These are phyloP conservation scores for Anser cygnoides DNA, from an alignment of 2,113 vertebrate genomes.

Conservation along the genomic window DNA sequence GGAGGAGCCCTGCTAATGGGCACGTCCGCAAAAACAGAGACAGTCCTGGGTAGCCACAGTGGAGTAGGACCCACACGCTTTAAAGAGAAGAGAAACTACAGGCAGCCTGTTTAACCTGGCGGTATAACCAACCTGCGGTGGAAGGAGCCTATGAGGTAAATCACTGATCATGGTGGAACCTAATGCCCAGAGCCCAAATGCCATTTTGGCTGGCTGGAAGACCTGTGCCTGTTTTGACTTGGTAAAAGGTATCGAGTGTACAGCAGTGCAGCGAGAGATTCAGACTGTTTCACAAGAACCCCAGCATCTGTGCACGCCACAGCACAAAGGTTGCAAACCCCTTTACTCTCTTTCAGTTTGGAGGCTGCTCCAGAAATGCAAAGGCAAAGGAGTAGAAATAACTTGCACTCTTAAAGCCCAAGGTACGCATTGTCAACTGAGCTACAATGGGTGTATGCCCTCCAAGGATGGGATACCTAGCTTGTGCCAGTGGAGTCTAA, in stretches of 20 bases:
- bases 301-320: background rate
- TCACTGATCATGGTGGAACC: background rate
- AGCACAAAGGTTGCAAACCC: conserved; percentile 24
- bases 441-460: background rate
- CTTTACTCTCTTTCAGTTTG: background rate
- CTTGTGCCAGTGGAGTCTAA: background rate
- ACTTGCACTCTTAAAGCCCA: conserved; percentile 29
- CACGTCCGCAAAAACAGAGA: conserved; percentile 39
- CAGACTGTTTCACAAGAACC: background rate
- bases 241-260: conserved; percentile 72
- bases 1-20: conserved; percentile 28
- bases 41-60: conserved; percentile 48
- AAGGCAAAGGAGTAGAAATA: conserved; percentile 25
- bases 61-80: conserved; percentile 43
- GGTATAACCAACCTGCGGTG: background rate
- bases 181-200: background rate
- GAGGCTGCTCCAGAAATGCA: conserved; percentile 39
- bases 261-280: background rate
- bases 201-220: conserved; percentile 24
- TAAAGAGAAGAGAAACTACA: conserved; percentile 55
- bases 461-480: background rate
- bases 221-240: conserved; percentile 70
- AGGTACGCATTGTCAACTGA: conserved; percentile 20
- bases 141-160: conserved; percentile 33
- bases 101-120: conserved; percentile 40